These are phyloP conservation scores for Polypterus senegalus DNA, from an alignment of 2,113 vertebrate species.

Conservation along the genomic window DNA sequence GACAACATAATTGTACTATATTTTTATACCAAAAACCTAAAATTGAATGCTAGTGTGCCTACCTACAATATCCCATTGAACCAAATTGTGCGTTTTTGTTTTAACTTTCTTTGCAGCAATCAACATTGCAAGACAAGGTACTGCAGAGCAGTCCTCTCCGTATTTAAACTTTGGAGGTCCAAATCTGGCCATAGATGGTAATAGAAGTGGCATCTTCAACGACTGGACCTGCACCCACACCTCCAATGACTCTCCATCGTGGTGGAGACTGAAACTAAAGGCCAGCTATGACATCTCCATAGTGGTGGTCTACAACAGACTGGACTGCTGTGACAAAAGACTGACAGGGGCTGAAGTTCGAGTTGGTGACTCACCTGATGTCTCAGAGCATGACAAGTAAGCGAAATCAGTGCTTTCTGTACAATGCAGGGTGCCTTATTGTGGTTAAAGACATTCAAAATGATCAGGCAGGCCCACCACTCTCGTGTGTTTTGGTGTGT, in stretches of 20 bases:
- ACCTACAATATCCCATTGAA: too few species aligned
- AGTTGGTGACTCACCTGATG: constrained; percentile 4
- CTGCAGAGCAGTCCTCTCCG: constrained; percentile 7
- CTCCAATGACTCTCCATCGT: background rate
- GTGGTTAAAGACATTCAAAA: too few species aligned
- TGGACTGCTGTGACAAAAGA: constrained; percentile 9
- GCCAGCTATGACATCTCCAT: constrained; percentile 4
- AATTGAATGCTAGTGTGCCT: too few species aligned
- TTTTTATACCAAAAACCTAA: too few species aligned
- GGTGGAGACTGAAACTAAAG: constrained; percentile 19
- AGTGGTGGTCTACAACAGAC: constrained; percentile 13
- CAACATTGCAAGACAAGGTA: background rate
- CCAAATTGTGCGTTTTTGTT: too few species aligned
- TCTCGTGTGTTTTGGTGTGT: too few species aligned
- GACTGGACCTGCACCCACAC: constrained; percentile 10
- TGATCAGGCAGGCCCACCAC: too few species aligned
- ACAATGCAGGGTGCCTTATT: too few species aligned
- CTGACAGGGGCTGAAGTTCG: constrained; percentile 14
- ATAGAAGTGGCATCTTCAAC: background rate
- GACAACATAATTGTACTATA: too few species aligned
- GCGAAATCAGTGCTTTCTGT: too few species aligned
- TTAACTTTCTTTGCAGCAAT: too few species aligned
- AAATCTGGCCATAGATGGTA: constrained; percentile 12
- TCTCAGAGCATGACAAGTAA: too few species aligned
- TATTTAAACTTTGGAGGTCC: background rate